Evolutionary conservation across 2,888 invertebrate species (phyloP).

Genomic region (Melanostoma scalare): DNA sequence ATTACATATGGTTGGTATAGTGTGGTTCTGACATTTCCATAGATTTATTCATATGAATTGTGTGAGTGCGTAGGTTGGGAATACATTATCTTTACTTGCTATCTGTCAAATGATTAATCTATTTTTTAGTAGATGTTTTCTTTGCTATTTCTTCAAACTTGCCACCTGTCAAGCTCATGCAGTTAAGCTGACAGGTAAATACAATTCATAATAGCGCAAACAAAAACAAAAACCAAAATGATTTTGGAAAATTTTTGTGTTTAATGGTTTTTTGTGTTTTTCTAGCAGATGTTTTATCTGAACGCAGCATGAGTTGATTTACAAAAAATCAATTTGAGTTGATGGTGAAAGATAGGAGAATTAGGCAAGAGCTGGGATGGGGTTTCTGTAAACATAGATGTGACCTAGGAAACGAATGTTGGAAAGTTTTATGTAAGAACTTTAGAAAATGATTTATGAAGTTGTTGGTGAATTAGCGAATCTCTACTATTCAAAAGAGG

Average conservation of each 20-base stretch:
- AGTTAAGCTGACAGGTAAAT: constrained; percentile 11
- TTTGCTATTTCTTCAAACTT: background rate
- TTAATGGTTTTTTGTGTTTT: too few species aligned
- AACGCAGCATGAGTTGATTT: too few species aligned
- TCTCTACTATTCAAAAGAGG: too few species aligned
- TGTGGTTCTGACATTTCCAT: constrained; percentile 8
- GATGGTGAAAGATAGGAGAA: too few species aligned
- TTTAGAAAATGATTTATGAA: too few species aligned
- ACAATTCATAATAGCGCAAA: background rate
- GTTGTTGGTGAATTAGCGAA: too few species aligned
- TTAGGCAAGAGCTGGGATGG: too few species aligned
- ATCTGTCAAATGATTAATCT: constrained; percentile 22
- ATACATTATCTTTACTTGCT: constrained; percentile 10
- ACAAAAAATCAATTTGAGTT: constrained; percentile 8
- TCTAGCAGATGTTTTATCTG: too few species aligned
- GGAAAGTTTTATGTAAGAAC: too few species aligned
- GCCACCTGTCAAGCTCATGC: constrained; percentile 9
- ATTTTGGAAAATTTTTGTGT: too few species aligned
- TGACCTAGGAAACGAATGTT: too few species aligned
- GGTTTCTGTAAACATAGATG: too few species aligned
- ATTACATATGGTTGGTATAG: background rate
- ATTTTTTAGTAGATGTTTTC: background rate
- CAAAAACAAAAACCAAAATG: background rate
- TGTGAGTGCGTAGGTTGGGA: background rate
- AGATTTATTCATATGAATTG: constrained; percentile 17